Percentiles rank a stretch among this genome's conserved stretches.
These are phyloP conservation scores for Caloenas nicobarica DNA, from an alignment of 2,113 vertebrate genomes.

Conservation along the genomic window DNA sequence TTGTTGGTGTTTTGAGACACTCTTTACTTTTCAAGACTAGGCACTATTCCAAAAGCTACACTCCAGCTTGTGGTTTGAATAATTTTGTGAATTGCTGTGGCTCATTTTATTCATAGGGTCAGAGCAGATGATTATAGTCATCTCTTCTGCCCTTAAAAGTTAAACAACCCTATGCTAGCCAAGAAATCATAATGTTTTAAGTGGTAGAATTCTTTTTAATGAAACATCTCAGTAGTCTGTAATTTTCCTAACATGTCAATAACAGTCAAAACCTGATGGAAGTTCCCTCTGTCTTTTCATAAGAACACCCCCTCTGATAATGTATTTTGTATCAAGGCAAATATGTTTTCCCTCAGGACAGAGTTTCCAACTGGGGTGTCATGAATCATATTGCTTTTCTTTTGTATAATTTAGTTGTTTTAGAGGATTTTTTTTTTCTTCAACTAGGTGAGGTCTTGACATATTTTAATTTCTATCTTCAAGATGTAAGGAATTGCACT, in stretches of 20 bases:
- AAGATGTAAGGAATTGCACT: not conserved
- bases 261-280: not conserved
- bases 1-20: not conserved
- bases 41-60: not conserved
- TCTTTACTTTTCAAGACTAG: not conserved
- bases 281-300: not conserved
- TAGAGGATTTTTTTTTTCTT: not conserved
- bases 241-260: not conserved
- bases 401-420: not conserved
- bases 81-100: not conserved
- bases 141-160: not conserved
- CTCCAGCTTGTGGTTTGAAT: not conserved
- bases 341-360: not conserved
- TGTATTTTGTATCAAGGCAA: not conserved
- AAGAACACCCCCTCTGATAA: not conserved
- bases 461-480: not conserved
- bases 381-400: not conserved
- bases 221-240: not conserved
- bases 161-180: not conserved
- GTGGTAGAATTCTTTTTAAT: not conserved
- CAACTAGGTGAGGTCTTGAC: not conserved
- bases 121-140: not conserved
- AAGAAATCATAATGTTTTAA: slow-evolving; percentile 1
- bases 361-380: not conserved
- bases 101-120: not conserved